These are phyloP conservation scores for Drosophila willistoni DNA, from an alignment of 1,140 invertebrate genomes.

Conservation along the genomic window DNA sequence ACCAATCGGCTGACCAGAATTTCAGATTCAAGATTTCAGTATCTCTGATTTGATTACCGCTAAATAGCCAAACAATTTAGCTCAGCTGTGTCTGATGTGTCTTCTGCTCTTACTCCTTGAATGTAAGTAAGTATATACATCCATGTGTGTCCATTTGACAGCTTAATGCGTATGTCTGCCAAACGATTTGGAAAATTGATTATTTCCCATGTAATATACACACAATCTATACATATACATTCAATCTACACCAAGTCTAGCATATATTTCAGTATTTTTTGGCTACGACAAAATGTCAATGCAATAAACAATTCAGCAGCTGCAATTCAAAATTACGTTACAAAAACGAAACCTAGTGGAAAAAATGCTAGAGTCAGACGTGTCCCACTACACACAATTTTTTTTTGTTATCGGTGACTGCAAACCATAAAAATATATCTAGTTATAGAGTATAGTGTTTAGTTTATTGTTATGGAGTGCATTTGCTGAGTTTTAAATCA, in stretches of 20 bases:
- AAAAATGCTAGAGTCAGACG: not conserved
- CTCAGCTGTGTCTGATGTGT: not conserved
- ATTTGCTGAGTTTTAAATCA: no score
- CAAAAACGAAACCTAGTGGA: not conserved
- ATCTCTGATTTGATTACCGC: slow-evolving; percentile 7
- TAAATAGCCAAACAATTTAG: slow-evolving; percentile 2
- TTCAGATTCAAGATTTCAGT: not conserved
- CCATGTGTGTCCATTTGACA: slow-evolving; percentile 45
- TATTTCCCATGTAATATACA: slow-evolving; percentile 31
- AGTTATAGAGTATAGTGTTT: not conserved
- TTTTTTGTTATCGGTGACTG: not conserved
- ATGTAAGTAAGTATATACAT: slow-evolving; percentile 1
- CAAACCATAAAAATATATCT: not conserved
- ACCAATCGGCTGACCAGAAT: slow-evolving; percentile 1
- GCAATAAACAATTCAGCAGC: slow-evolving; percentile 56
- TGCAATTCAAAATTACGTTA: slow-evolving; percentile 26
- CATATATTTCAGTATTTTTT: not conserved
- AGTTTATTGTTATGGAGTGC: not conserved
- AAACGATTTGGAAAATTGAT: slow-evolving; percentile 71
- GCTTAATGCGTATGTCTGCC: slow-evolving; percentile 54
- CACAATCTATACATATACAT: no score
- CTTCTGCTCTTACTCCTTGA: not conserved
- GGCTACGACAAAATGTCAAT: not conserved
- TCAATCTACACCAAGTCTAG: not conserved
- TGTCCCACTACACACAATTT: no score